Conservation (phyloP, 2,113 vertebrate species). For the Lampris megalopsis region DNA sequence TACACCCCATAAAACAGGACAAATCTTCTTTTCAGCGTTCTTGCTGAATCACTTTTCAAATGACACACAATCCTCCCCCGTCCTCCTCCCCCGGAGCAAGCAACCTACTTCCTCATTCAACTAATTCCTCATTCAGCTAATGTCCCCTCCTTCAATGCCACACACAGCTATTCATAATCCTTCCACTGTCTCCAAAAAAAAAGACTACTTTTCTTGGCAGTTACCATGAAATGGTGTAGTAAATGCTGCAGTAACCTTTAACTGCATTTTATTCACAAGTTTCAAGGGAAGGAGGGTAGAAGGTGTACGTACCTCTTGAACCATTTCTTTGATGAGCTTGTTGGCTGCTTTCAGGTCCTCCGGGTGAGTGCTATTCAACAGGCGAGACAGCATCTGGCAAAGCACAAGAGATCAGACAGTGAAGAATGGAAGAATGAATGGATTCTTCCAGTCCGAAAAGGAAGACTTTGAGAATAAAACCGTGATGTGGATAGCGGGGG, state of each 20-base stretch:
- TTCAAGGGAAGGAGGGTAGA: not conserved
- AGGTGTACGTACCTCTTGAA: constrained; percentile 89
- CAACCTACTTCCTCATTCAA: constrained; percentile 25
- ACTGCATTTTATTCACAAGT: not conserved
- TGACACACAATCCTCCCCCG: constrained; percentile 10
- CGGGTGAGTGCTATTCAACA: constrained; percentile 95
- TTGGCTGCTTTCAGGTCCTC: constrained; percentile 98
- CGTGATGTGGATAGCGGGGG: not conserved
- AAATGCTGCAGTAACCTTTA: not conserved
- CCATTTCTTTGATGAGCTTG: constrained; percentile 99
- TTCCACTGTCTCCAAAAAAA: not conserved
- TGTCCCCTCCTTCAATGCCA: not conserved
- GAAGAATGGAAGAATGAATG: not conserved
- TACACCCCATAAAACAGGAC: constrained; percentile 16
- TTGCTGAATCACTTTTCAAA: constrained; percentile 36
- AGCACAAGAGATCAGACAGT: constrained; percentile 14
- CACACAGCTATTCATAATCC: not conserved
- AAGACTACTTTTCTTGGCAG: not conserved
- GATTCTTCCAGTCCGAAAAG: not conserved
- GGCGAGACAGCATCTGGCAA: constrained; percentile 91
- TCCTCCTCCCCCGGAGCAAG: not conserved
- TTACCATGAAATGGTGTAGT: not conserved
- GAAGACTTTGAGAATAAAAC: not conserved
- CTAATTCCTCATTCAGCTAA: not conserved
- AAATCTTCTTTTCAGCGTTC: constrained; percentile 8